Evolutionary conservation across 2,888 invertebrate species (phyloP).

Genomic region (Sphecodes monilicornis): DNA sequence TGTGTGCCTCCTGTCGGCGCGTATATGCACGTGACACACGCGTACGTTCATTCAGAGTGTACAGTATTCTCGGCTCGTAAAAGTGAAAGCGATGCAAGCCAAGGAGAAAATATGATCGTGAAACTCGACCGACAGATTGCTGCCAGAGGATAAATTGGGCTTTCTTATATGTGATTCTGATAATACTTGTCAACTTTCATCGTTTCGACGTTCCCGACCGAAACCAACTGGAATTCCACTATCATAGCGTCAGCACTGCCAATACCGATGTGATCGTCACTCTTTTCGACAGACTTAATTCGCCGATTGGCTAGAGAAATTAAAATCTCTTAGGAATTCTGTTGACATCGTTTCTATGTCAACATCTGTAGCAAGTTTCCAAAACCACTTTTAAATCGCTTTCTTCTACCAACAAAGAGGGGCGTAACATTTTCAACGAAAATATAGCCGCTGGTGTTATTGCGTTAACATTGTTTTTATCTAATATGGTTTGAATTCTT

Average conservation of each 20-base stretch:
- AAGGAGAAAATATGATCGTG: conserved; percentile 77
- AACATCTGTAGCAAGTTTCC: not conserved
- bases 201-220: not conserved
- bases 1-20: conserved; percentile 20
- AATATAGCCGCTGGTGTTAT: not conserved
- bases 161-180: conserved; percentile 33
- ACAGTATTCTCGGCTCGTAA: conserved; percentile 72
- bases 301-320: not conserved
- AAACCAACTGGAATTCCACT: not conserved
- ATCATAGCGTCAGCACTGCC: not conserved
- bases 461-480: not conserved
- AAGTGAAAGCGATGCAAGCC: conserved; percentile 81
- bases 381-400: not conserved
- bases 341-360: not conserved
- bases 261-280: not conserved
- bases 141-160: conserved; percentile 45
- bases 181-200: conserved; percentile 38
- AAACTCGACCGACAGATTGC: conserved; percentile 57
- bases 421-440: not conserved
- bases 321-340: not conserved
- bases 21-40: not conserved
- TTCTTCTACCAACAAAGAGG: not conserved
- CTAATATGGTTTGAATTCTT: not conserved
- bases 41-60: conserved; percentile 32
- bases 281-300: not conserved